phyloP scores from a whole-genome alignment of 2,888 invertebrate genomes.

The Octodonta nipae region DNA sequence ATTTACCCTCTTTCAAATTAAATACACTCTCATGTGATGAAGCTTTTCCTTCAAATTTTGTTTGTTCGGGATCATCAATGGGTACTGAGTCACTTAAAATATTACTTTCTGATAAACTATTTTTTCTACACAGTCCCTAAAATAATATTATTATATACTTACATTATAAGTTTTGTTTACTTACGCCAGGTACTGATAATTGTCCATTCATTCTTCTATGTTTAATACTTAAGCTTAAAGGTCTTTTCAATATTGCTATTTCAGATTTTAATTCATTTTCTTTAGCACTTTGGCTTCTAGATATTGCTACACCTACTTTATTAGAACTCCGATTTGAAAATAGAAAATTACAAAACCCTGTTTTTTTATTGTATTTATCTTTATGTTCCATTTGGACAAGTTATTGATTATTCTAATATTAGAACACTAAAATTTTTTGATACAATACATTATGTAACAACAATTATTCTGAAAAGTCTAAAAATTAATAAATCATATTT shows the following conservation, averaged over 20 bases:
- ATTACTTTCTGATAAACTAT: conserved; percentile 32
- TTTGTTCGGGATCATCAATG: conserved; percentile 18
- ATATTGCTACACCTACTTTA: conserved; percentile 31
- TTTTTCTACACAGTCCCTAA: conserved; percentile 17
- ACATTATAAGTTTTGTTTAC: too few relatives aligned
- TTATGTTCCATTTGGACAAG: conserved; percentile 23
- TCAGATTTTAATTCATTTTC: conserved; percentile 16
- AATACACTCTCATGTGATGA: conserved; percentile 33
- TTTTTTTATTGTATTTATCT: conserved; percentile 27
- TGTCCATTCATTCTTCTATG: conserved; percentile 17
- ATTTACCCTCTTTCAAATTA: conserved; percentile 23
- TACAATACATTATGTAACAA: too few relatives aligned
- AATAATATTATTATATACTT: background rate
- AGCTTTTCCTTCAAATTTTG: conserved; percentile 27
- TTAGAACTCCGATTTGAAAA: conserved; percentile 32
- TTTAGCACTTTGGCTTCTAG: conserved; percentile 26
- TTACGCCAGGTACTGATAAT: conserved; percentile 9
- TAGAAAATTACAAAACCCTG: conserved; percentile 28
- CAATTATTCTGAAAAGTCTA: too few relatives aligned
- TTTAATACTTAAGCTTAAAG: conserved; percentile 30
- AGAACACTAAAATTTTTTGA: too few relatives aligned
- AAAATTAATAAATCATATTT: too few relatives aligned
- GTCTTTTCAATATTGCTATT: conserved; percentile 28
- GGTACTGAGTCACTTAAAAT: conserved; percentile 17
- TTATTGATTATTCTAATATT: conserved; percentile 19